Percentiles rank a stretch among this genome's conserved stretches.
Conservation (phyloP, 2,113 vertebrate species). For the Trichechus manatus region DNA sequence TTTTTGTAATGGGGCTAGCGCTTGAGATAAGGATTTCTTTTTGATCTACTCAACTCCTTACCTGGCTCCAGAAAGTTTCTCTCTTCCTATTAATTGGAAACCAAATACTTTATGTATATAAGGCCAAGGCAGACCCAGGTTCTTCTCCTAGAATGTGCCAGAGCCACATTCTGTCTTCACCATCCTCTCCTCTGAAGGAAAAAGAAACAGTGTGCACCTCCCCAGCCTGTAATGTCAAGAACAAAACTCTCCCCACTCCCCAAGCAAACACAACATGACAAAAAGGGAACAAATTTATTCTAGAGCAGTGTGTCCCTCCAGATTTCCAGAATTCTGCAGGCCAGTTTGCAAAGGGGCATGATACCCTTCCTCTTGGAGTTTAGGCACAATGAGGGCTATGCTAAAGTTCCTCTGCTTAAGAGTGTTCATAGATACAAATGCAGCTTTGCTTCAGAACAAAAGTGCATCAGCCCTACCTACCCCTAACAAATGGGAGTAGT, state of each 20-base stretch:
- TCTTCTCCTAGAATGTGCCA: slow-evolving; percentile 22
- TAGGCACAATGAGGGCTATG: not conserved
- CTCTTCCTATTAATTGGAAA: not conserved
- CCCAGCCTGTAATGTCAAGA: not conserved
- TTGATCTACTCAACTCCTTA: slow-evolving; percentile 1
- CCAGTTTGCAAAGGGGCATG: not conserved
- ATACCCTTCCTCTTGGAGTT: slow-evolving; percentile 17
- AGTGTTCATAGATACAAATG: not conserved
- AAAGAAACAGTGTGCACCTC: not conserved
- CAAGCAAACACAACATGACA: slow-evolving; percentile 1
- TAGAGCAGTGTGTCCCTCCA: not conserved
- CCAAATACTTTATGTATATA: not conserved
- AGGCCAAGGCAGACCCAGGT: not conserved
- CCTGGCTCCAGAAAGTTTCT: not conserved
- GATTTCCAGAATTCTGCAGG: not conserved
- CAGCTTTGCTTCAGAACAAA: not conserved
- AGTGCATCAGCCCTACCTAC: not conserved
- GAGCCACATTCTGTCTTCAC: not conserved
- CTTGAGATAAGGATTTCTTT: slow-evolving; percentile 10
- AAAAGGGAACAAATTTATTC: not conserved
- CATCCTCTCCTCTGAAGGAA: slow-evolving; percentile 9
- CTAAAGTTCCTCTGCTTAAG: not conserved
- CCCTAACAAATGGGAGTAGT: not conserved
- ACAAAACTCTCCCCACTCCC: not conserved
- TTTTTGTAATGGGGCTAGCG: not conserved